phyloP scores from a whole-genome alignment of 2,797 vertebrate species.

The Spondyliosoma cantharus region DNA sequence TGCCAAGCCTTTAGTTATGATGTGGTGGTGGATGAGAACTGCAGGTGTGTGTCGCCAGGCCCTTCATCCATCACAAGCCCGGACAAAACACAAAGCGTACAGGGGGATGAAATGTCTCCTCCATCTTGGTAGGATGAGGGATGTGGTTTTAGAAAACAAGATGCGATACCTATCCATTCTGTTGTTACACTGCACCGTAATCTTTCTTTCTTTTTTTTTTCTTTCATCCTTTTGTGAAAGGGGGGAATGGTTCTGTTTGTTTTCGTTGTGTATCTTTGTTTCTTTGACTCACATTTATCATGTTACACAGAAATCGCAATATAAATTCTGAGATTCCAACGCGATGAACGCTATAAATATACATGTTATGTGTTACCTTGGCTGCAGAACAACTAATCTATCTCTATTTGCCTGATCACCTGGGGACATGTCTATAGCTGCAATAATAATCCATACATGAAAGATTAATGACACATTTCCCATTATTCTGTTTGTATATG shows the following conservation, averaged over 20 bases:
- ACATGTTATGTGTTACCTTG: slow-evolving; percentile 28
- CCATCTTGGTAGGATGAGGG: slow-evolving; percentile 73
- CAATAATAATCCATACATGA: slow-evolving; percentile 75
- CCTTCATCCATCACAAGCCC: slow-evolving; percentile 79
- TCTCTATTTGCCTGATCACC: slow-evolving; percentile 65
- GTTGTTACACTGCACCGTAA: slow-evolving; percentile 23
- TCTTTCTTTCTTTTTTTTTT: slow-evolving; percentile 13
- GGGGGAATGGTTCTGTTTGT: background rate
- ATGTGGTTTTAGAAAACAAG: slow-evolving; percentile 76
- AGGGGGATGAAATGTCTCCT: slow-evolving; percentile 73
- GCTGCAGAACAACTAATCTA: slow-evolving; percentile 51
- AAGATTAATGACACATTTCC: slow-evolving; percentile 77
- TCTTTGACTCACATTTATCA: slow-evolving; percentile 22
- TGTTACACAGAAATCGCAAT: slow-evolving; percentile 1
- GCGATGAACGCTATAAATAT: slow-evolving; percentile 1
- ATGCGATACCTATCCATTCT: slow-evolving; percentile 64
- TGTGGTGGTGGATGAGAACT: slow-evolving; percentile 75
- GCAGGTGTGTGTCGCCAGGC: slow-evolving; percentile 77
- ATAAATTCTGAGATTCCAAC: slow-evolving; percentile 9
- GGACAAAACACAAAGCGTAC: slow-evolving; percentile 75
- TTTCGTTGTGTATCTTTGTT: slow-evolving; percentile 24
- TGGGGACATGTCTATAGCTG: slow-evolving; percentile 66
- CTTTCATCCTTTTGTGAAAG: background rate
- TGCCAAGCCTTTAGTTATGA: slow-evolving; percentile 80
- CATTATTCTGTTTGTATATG: slow-evolving; percentile 71